Evolutionary conservation across 2,888 invertebrate species (phyloP).

Genomic region (Diaphora mendica): DNA sequence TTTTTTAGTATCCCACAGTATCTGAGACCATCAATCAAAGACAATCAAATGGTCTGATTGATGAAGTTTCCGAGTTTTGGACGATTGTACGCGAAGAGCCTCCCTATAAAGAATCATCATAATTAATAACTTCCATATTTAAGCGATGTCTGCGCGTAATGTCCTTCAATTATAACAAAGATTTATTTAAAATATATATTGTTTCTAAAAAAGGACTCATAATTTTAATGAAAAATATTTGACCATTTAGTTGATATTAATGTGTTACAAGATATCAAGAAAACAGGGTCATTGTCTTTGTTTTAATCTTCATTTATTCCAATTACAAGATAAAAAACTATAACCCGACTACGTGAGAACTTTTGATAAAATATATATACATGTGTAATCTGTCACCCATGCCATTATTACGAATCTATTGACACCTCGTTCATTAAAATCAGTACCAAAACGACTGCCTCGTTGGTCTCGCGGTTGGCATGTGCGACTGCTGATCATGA

Average conservation of each 20-base stretch:
- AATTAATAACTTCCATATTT: conserved; percentile 39
- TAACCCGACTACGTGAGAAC: too few relatives aligned
- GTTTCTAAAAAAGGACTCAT: background rate
- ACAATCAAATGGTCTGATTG: conserved; percentile 35
- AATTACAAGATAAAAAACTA: too few relatives aligned
- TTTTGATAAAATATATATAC: too few relatives aligned
- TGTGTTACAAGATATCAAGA: background rate
- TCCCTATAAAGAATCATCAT: conserved; percentile 37
- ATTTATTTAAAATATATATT: background rate
- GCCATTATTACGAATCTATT: too few relatives aligned
- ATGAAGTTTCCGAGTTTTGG: conserved; percentile 31
- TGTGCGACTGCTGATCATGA: too few relatives aligned
- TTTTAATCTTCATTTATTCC: too few relatives aligned
- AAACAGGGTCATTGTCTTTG: background rate
- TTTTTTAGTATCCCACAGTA: conserved; percentile 3
- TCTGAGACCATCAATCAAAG: conserved; percentile 32
- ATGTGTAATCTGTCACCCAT: too few relatives aligned
- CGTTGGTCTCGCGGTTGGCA: too few relatives aligned
- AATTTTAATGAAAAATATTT: background rate
- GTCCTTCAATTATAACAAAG: conserved; percentile 31
- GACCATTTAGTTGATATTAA: background rate
- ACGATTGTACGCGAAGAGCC: conserved; percentile 25
- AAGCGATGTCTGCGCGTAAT: conserved; percentile 38
- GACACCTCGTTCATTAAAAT: too few relatives aligned
- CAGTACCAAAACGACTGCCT: too few relatives aligned